Evolutionary conservation across 2,113 vertebrate genomes (phyloP).

Genomic region (Osmerus eperlanus): DNA sequence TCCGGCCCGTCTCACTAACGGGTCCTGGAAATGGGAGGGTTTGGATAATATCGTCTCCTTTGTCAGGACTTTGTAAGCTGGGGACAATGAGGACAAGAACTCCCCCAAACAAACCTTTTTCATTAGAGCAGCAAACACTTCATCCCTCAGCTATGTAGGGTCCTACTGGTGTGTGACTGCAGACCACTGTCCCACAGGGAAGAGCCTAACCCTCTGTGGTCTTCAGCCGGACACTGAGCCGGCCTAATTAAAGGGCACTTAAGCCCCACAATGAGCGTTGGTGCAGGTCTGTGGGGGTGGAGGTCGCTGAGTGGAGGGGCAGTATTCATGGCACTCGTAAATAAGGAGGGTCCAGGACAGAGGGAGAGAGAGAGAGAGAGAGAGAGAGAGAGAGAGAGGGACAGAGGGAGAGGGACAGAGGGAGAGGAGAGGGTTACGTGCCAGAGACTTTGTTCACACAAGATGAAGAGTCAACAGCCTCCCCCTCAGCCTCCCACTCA

Average conservation of each 20-base stretch:
- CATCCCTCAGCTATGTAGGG: constrained; percentile 49
- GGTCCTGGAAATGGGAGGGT: constrained; percentile 70
- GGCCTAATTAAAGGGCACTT: constrained; percentile 82
- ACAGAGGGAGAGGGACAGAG: constrained; percentile 41
- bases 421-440: constrained; percentile 61
- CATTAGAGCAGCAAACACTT: constrained; percentile 76
- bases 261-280: constrained; percentile 72
- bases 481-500: constrained; percentile 52
- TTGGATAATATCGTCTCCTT: constrained; percentile 67
- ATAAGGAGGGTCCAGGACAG: constrained; percentile 62
- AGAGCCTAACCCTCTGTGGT: constrained; percentile 56
- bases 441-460: constrained; percentile 78
- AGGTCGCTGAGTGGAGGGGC: constrained; percentile 55
- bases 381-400: constrained; percentile 52
- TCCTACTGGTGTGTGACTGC: constrained; percentile 23
- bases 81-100: constrained; percentile 61
- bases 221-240: constrained; percentile 73
- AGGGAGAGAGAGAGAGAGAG: constrained; percentile 54
- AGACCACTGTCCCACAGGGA: constrained; percentile 48
- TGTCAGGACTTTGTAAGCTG: constrained; percentile 64
- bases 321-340: constrained; percentile 74
- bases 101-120: constrained; percentile 72
- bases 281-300: constrained; percentile 68
- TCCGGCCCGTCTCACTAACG: constrained; percentile 30
- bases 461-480: constrained; percentile 82